Evolutionary conservation across 2,888 invertebrate genomes (phyloP).

Genomic region (Orthosia cruda): DNA sequence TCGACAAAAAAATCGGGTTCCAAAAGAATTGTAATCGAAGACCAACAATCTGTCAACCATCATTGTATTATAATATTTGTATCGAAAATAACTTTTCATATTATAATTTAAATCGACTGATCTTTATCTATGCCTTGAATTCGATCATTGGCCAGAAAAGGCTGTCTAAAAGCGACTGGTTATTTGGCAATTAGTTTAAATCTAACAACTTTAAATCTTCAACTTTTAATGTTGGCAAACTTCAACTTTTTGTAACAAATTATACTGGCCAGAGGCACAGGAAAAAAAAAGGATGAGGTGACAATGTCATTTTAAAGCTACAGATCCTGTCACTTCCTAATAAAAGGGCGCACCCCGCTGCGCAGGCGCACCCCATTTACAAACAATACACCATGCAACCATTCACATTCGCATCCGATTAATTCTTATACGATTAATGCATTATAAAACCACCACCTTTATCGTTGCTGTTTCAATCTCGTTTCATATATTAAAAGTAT

Average conservation of each 20-base stretch:
- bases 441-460: slow-evolving; percentile 62
- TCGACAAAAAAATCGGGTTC: slow-evolving; percentile 73
- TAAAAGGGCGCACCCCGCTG: slow-evolving; percentile 80
- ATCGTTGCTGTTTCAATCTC: slow-evolving; percentile 66
- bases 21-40: slow-evolving; percentile 81
- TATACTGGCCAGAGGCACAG: not conserved
- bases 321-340: slow-evolving; percentile 75
- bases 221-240: not conserved
- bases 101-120: slow-evolving; percentile 73
- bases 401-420: slow-evolving; percentile 75
- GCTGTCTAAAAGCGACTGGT: not conserved
- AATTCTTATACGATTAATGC: slow-evolving; percentile 73
- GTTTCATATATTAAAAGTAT: slow-evolving; percentile 74
- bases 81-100: slow-evolving; percentile 71
- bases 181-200: not conserved
- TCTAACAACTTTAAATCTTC: not conserved
- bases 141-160: not conserved
- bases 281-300: slow-evolving; percentile 52
- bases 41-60: slow-evolving; percentile 88
- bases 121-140: slow-evolving; percentile 38
- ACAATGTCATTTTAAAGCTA: slow-evolving; percentile 67
- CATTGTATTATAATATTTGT: slow-evolving; percentile 85
- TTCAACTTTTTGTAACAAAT: slow-evolving; percentile 23
- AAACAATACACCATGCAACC: slow-evolving; percentile 84
- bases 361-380: slow-evolving; percentile 84